These are phyloP conservation scores for Pherbina coryleti DNA, from an alignment of 2,888 invertebrate genomes.

Conservation along the genomic window DNA sequence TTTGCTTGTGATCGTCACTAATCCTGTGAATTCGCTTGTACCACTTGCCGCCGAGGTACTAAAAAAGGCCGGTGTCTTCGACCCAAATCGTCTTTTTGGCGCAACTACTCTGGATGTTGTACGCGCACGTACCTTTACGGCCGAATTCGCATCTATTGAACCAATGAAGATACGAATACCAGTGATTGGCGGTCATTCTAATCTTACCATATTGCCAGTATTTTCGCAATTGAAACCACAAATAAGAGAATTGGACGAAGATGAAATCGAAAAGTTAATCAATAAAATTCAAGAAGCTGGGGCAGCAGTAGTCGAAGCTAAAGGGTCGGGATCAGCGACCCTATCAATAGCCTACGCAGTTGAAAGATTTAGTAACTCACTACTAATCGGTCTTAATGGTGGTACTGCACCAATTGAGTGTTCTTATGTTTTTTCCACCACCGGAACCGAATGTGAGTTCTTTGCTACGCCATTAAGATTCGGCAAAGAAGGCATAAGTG, in stretches of 20 bases:
- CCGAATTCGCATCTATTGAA: constrained; percentile 86
- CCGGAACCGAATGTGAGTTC: constrained; percentile 85
- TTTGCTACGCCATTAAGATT: constrained; percentile 91
- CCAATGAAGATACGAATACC: constrained; percentile 85
- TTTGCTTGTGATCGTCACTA: constrained; percentile 92
- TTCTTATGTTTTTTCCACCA: constrained; percentile 86
- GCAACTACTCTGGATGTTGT: constrained; percentile 97
- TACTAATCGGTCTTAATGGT: constrained; percentile 79
- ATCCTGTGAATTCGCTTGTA: constrained; percentile 97
- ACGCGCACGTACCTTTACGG: constrained; percentile 91
- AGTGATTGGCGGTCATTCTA: constrained; percentile 97
- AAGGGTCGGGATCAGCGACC: constrained; percentile 96
- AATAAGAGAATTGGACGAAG: constrained; percentile 82
- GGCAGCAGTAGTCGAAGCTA: constrained; percentile 89
- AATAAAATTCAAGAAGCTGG: constrained; percentile 96
- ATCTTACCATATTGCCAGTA: constrained; percentile 94
- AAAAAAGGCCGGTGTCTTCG: constrained; percentile 80
- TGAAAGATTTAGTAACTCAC: constrained; percentile 84
- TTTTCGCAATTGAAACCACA: constrained; percentile 89
- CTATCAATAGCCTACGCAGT: constrained; percentile 98
- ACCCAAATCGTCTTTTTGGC: constrained; percentile 91
- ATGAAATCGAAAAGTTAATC: constrained; percentile 84
- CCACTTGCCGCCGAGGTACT: constrained; percentile 94
- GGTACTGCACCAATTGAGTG: constrained; percentile 81
- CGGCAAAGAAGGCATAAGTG: constrained; percentile 89